Percentiles rank a stretch among this genome's conserved stretches.
These are phyloP conservation scores for Platichthys stellatus DNA, from an alignment of 2,113 vertebrate species.

Conservation along the genomic window DNA sequence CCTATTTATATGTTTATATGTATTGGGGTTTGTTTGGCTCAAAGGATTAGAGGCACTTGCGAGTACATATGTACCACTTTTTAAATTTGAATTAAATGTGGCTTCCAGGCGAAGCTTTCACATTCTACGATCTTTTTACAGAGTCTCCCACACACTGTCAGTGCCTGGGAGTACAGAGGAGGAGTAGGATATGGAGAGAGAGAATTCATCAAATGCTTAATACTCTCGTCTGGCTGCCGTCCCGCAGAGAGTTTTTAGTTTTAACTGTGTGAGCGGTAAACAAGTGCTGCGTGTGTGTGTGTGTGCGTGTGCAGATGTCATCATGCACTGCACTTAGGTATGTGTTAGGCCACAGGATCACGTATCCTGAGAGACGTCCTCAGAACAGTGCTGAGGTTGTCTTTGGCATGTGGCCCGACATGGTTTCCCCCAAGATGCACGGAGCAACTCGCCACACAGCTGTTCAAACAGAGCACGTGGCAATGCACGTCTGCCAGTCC, in stretches of 20 bases:
- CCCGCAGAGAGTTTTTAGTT: constrained; percentile 53
- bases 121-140: constrained; percentile 57
- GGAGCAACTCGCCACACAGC: constrained; percentile 73
- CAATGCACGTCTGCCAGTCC: constrained; percentile 70
- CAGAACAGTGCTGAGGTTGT: constrained; percentile 71
- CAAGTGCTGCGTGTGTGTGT: constrained; percentile 13
- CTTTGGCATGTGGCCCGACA: constrained; percentile 68
- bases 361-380: constrained; percentile 71
- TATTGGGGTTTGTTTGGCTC: constrained; percentile 22
- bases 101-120: constrained; percentile 61
- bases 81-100: constrained; percentile 40
- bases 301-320: constrained; percentile 9
- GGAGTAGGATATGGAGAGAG: constrained; percentile 46
- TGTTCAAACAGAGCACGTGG: constrained; percentile 82
- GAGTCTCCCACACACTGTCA: constrained; percentile 69
- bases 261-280: constrained; percentile 45
- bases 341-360: constrained; percentile 66
- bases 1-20: neutral
- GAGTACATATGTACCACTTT: constrained; percentile 31
- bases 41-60: constrained; percentile 29
- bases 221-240: constrained; percentile 52
- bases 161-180: constrained; percentile 53
- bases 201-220: constrained; percentile 64
- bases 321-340: constrained; percentile 40
- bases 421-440: constrained; percentile 72